These are phyloP conservation scores for Lethenteron reissneri DNA, from an alignment of 2,113 vertebrate genomes.

Conservation along the genomic window DNA sequence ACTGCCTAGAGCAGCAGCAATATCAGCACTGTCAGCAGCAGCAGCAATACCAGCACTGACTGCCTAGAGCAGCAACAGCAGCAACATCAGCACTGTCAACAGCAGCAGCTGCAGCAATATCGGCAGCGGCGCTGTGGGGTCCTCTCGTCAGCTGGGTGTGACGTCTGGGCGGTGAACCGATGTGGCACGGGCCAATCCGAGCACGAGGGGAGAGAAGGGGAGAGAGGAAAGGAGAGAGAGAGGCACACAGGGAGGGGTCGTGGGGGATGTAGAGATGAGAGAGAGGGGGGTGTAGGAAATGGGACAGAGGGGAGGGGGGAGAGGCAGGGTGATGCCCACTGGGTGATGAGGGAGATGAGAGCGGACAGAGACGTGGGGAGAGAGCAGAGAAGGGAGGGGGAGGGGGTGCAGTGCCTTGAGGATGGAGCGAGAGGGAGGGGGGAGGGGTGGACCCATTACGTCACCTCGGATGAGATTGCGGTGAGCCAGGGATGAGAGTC, in stretches of 20 bases:
- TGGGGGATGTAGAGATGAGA: background rate
- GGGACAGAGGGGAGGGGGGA: background rate
- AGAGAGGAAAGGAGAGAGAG: background rate
- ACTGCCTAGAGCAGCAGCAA: background rate
- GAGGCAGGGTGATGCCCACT: background rate
- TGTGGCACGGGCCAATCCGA: no score
- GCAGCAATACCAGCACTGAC: background rate
- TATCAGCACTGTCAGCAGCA: background rate
- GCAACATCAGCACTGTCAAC: background rate
- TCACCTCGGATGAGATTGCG: no score
- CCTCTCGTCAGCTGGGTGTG: no score
- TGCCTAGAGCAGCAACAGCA: background rate
- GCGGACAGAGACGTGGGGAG: background rate
- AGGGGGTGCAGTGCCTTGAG: no score
- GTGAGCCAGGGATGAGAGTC: no score
- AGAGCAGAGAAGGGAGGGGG: background rate
- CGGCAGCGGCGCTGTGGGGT: background rate
- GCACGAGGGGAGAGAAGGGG: no score
- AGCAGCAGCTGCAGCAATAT: background rate
- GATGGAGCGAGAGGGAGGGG: no score
- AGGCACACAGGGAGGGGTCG: background rate
- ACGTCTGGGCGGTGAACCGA: no score
- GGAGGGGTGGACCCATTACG: no score
- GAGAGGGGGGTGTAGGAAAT: background rate
- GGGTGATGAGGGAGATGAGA: background rate